Evolutionary conservation across 2,797 vertebrate genomes (phyloP).

Genomic region (Urocyon cinereoargenteus): DNA sequence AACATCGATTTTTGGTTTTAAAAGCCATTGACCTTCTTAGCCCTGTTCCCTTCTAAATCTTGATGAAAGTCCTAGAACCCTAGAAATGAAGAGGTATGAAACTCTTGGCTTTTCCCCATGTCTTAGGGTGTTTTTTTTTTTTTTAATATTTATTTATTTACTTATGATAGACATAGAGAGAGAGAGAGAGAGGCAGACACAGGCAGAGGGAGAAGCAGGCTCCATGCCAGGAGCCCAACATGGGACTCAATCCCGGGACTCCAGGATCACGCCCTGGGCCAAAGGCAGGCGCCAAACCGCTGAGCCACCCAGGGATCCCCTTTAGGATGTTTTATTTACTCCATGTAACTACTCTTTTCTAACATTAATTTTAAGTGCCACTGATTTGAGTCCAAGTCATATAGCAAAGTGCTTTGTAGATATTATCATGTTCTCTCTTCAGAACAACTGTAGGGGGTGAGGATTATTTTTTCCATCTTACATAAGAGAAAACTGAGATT

Average conservation of each 20-base stretch:
- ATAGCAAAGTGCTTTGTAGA: not conserved
- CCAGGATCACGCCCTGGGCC: too few species aligned
- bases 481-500: not conserved
- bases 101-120: not conserved
- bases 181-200: too few species aligned
- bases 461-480: not conserved
- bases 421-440: not conserved
- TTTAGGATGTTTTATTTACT: not conserved
- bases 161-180: too few species aligned
- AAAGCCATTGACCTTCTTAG: not conserved
- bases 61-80: conserved; percentile 21
- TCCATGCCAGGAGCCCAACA: too few species aligned
- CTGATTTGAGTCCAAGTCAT: not conserved
- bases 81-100: not conserved
- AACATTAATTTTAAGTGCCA: not conserved
- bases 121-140: not conserved
- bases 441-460: not conserved
- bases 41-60: not conserved
- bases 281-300: too few species aligned
- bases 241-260: too few species aligned
- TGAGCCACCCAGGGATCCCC: too few species aligned
- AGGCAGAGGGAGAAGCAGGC: too few species aligned
- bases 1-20: conserved; percentile 30
- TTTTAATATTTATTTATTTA: too few species aligned
- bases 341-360: not conserved